phyloP scores from a whole-genome alignment of 2,113 vertebrate species.

The Leucoraja erinaceus region DNA sequence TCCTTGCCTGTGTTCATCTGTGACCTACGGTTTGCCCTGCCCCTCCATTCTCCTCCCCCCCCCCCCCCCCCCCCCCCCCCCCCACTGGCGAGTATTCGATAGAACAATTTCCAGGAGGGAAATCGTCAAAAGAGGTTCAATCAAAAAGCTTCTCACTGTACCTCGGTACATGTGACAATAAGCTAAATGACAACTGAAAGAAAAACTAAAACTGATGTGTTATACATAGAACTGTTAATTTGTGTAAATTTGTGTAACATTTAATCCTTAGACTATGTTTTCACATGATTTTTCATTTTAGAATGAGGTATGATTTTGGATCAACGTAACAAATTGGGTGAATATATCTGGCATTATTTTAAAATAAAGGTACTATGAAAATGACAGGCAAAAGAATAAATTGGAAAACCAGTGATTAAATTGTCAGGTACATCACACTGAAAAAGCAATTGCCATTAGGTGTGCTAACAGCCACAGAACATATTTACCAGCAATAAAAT shows the following conservation, averaged over 20 bases:
- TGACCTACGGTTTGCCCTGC: no score
- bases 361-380: background rate
- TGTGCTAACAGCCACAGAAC: slow-evolving; percentile 4
- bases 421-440: slow-evolving; percentile 20
- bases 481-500: slow-evolving; percentile 32
- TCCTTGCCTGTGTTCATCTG: no score
- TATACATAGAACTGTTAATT: background rate
- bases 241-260: background rate
- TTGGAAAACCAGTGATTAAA: slow-evolving; percentile 31
- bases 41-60: no score
- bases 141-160: no score
- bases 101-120: no score
- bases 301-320: background rate
- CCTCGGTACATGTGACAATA: no score
- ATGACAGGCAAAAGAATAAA: slow-evolving; percentile 30
- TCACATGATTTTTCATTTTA: background rate
- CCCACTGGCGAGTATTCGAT: no score
- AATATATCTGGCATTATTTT: background rate
- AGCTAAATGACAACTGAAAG: no score
- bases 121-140: no score
- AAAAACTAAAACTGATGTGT: background rate
- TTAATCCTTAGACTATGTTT: background rate
- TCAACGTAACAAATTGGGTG: background rate
- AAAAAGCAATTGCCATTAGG: slow-evolving; percentile 24
- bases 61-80: no score